Conservation (phyloP, 2,888 invertebrate species). For the Bombylius discolor region DNA sequence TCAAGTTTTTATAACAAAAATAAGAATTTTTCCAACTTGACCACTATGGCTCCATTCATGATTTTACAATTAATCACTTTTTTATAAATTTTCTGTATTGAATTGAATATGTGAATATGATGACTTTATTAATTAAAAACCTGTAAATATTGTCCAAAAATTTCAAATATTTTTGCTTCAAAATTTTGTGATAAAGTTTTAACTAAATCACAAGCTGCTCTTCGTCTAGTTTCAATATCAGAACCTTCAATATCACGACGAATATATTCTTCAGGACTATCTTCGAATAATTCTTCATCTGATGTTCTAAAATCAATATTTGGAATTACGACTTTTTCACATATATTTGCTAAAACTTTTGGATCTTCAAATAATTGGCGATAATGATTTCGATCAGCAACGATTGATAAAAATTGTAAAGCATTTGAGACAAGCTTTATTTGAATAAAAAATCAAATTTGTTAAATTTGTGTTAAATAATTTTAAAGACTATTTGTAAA, state of each 20-base stretch:
- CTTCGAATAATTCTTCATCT: constrained; percentile 94
- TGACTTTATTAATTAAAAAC: constrained; percentile 23
- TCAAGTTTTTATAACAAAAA: no score
- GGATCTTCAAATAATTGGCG: constrained; percentile 81
- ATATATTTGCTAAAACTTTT: constrained; percentile 74
- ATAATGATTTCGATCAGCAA: constrained; percentile 83
- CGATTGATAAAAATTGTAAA: constrained; percentile 84
- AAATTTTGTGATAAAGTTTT: constrained; percentile 79
- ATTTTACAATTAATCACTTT: constrained; percentile 30
- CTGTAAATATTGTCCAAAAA: constrained; percentile 77
- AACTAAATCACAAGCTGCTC: constrained; percentile 95
- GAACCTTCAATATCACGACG: constrained; percentile 95
- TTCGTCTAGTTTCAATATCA: constrained; percentile 88
- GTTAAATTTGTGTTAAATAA: no score
- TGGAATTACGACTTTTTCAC: constrained; percentile 96
- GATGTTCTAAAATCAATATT: constrained; percentile 93
- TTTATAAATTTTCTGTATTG: background rate
- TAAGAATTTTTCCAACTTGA: no score
- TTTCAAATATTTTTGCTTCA: constrained; percentile 74
- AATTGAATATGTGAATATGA: background rate
- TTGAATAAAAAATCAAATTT: constrained; percentile 15
- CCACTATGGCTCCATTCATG: background rate
- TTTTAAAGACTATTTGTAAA: no score
- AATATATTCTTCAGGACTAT: constrained; percentile 96
- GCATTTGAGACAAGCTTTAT: constrained; percentile 87